Percentiles rank a stretch among this genome's conserved stretches.
Evolutionary conservation across 2,113 vertebrate species (phyloP).

Genomic region (Cinclus mexicanus): DNA sequence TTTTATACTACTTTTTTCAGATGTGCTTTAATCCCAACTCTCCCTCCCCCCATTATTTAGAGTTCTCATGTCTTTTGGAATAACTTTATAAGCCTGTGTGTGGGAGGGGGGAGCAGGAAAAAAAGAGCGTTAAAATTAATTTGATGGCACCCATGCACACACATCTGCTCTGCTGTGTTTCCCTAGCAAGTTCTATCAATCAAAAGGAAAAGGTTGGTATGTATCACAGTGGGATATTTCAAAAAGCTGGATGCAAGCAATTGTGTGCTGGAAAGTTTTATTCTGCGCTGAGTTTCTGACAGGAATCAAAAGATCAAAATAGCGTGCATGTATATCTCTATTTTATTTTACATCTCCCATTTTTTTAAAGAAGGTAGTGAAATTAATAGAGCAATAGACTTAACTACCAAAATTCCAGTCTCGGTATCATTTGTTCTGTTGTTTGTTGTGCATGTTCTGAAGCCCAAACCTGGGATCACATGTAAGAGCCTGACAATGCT

Average conservation of each 20-base stretch:
- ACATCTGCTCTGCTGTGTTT: constrained; percentile 51
- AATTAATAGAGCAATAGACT: not conserved
- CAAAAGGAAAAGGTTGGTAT: constrained; percentile 51
- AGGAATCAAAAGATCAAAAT: not conserved
- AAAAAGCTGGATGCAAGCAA: constrained; percentile 31
- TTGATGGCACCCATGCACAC: constrained; percentile 32
- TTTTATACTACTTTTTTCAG: constrained; percentile 62
- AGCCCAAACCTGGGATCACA: not conserved
- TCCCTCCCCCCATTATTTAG: constrained; percentile 51
- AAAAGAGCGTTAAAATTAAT: constrained; percentile 38
- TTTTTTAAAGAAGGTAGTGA: not conserved
- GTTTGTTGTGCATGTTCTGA: not conserved
- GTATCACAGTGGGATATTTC: constrained; percentile 21
- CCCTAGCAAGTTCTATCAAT: constrained; percentile 44
- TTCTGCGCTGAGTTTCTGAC: not conserved
- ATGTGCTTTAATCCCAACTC: constrained; percentile 43
- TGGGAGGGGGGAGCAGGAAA: not conserved
- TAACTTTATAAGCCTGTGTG: constrained; percentile 55
- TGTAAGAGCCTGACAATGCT: not conserved
- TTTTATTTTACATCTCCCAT: not conserved
- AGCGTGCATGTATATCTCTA: not conserved
- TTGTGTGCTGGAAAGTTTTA: not conserved
- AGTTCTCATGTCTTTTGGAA: constrained; percentile 57
- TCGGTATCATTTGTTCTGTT: not conserved
- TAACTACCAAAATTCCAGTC: not conserved